phyloP scores from a whole-genome alignment of 2,888 invertebrate species.

The Exocentrus adspersus region DNA sequence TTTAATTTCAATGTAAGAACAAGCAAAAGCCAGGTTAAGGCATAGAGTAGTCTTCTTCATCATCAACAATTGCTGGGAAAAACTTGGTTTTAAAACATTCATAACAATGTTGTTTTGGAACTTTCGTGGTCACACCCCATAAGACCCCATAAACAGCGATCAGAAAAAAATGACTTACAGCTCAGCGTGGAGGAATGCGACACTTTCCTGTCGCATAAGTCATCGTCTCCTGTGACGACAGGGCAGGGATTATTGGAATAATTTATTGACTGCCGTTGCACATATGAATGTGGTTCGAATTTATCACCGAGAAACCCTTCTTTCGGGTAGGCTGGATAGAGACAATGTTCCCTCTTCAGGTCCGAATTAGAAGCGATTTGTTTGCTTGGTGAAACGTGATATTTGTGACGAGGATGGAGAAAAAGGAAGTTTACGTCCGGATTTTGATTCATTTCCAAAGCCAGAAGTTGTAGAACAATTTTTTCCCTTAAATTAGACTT shows the following conservation, averaged over 20 bases:
- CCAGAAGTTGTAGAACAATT: too few species aligned
- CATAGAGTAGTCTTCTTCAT: too few species aligned
- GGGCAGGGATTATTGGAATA: conserved; percentile 44
- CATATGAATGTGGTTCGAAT: conserved; percentile 24
- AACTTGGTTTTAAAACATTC: too few species aligned
- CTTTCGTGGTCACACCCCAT: not conserved
- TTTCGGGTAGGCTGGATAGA: conserved; percentile 6
- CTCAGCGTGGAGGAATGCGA: conserved; percentile 40
- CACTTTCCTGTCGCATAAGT: conserved; percentile 48
- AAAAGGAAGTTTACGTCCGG: too few species aligned
- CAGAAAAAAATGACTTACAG: conserved; percentile 11
- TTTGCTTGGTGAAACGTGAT: not conserved
- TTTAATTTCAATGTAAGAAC: conserved; percentile 7
- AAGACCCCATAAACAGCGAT: conserved; percentile 2
- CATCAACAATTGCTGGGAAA: too few species aligned
- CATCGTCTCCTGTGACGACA: conserved; percentile 46
- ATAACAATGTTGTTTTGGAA: not conserved
- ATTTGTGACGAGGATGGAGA: too few species aligned
- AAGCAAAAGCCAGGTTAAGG: too few species aligned
- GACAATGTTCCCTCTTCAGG: not conserved
- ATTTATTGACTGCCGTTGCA: conserved; percentile 37
- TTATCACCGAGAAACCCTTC: conserved; percentile 12
- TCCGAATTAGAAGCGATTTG: not conserved
- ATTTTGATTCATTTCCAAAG: too few species aligned
- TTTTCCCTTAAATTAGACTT: too few species aligned